Conservation (phyloP, 2,113 vertebrate genomes). For the Taurulus bubalis region DNA sequence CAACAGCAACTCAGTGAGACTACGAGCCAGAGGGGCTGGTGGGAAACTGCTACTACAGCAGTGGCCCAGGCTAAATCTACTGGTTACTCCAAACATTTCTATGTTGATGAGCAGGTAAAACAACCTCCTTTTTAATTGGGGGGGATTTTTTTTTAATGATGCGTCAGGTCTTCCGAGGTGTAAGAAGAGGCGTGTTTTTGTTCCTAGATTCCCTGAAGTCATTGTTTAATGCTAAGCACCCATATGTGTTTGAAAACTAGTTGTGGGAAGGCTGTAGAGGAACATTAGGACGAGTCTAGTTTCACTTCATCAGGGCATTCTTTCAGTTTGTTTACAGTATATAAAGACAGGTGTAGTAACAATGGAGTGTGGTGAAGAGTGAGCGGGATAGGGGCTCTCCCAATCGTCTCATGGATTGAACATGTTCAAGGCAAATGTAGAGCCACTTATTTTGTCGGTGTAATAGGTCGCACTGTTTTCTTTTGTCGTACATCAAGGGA, state of each 20-base stretch:
- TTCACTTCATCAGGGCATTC: constrained; percentile 58
- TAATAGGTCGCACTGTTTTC: background rate
- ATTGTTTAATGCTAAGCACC: constrained; percentile 35
- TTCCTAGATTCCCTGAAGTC: constrained; percentile 3
- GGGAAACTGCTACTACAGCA: constrained; percentile 62
- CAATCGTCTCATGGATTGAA: background rate
- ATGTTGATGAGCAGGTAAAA: constrained; percentile 48
- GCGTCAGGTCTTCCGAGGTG: background rate
- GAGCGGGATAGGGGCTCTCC: background rate
- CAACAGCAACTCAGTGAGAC: constrained; percentile 64
- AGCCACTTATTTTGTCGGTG: background rate
- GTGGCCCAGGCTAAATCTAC: constrained; percentile 9
- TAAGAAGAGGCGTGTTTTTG: constrained; percentile 2
- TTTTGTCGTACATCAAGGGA: background rate
- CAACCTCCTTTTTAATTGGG: constrained; percentile 17
- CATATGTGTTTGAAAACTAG: background rate
- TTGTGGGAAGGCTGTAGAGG: constrained; percentile 47
- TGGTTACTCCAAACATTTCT: constrained; percentile 45
- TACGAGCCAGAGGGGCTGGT: constrained; percentile 54
- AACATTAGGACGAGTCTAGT: constrained; percentile 8
- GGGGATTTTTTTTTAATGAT: constrained; percentile 9
- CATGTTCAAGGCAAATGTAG: background rate
- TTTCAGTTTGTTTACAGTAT: constrained; percentile 63
- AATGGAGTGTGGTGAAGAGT: background rate
- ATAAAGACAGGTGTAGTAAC: constrained; percentile 24